phyloP scores from a whole-genome alignment of 2,113 vertebrate species.

The Anas platyrhynchos region DNA sequence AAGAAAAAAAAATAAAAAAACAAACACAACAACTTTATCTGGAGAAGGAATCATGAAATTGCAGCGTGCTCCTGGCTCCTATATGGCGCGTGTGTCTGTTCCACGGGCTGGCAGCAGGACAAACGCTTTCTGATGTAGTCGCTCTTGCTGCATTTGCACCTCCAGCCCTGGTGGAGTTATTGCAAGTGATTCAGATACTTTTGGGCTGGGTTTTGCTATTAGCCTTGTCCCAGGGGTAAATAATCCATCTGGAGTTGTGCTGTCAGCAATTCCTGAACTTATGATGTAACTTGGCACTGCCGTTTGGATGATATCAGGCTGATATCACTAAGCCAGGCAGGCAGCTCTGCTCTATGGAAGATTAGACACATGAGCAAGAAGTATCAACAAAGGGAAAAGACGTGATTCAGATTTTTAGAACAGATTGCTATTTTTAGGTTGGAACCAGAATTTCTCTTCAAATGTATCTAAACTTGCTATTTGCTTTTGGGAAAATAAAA shows the following conservation, averaged over 20 bases:
- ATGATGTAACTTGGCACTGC: slow-evolving; percentile 67
- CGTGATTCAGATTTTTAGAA: slow-evolving; percentile 23
- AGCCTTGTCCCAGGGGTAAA: slow-evolving; percentile 31
- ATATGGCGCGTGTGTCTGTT: neutral
- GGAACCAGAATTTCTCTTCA: neutral
- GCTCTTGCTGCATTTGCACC: neutral
- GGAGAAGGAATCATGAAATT: neutral
- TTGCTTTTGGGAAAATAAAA: slow-evolving; percentile 2
- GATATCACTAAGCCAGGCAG: slow-evolving; percentile 33
- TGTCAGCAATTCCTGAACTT: slow-evolving; percentile 56
- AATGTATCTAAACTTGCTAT: neutral
- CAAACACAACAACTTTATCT: neutral
- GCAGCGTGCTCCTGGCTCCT: neutral
- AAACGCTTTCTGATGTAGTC: neutral
- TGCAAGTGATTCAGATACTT: slow-evolving; percentile 37
- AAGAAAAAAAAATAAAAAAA: neutral
- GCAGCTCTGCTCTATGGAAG: slow-evolving; percentile 17
- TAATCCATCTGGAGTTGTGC: slow-evolving; percentile 54
- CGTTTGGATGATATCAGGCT: slow-evolving; percentile 42
- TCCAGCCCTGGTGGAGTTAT: neutral
- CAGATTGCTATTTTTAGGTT: slow-evolving; percentile 17
- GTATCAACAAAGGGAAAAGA: neutral
- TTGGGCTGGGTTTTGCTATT: slow-evolving; percentile 1
- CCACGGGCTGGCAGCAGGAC: neutral
- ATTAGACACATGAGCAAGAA: neutral